Evolutionary conservation across 1,140 invertebrate species (phyloP).

Genomic region (silkworm (Bombyx mori)): ASM3026992v2 NC_085121.1:10573501-10574000

Average conservation of each 20-base stretch:
- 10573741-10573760: constrained; percentile 33
- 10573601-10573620: constrained; percentile 14
- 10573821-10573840: too few relatives aligned
- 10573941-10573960: not conserved
- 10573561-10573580: too few relatives aligned
- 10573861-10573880: too few relatives aligned
- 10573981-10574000: too few relatives aligned
- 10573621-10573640: constrained; percentile 58
- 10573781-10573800: constrained; percentile 16
- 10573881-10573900: too few relatives aligned
- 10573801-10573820: too few relatives aligned
- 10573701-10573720: constrained; percentile 61
- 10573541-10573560: too few relatives aligned
- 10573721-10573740: constrained; percentile 49
- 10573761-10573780: constrained; percentile 16
- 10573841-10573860: too few relatives aligned
- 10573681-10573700: constrained; percentile 66
- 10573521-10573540: too few relatives aligned
- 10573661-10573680: constrained; percentile 57
- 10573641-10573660: constrained; percentile 55
- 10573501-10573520: too few relatives aligned
- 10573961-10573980: not conserved
- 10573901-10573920: too few relatives aligned
- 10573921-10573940: not conserved
- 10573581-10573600: not conserved